These are phyloP conservation scores for Ooceraea biroi DNA, from an alignment of 1,140 invertebrate genomes.

Conservation along the genomic window DNA sequence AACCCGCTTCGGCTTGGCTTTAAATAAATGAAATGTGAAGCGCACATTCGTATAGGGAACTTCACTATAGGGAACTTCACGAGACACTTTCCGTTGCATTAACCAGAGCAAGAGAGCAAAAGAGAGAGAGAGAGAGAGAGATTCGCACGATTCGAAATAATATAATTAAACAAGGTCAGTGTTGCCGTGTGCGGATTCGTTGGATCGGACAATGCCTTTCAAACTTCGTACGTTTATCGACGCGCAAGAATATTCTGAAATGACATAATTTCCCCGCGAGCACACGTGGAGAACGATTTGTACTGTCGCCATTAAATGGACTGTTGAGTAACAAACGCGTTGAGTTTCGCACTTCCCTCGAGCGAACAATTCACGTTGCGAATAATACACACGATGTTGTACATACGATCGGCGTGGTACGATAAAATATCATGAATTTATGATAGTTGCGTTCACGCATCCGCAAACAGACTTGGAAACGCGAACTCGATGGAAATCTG, in stretches of 20 bases:
- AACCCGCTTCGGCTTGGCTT: slow-evolving; percentile 28
- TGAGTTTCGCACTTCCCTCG: slow-evolving; percentile 45
- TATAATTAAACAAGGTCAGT: slow-evolving; percentile 52
- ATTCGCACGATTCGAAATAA: slow-evolving; percentile 23
- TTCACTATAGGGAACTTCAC: slow-evolving; percentile 29
- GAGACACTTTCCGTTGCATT: slow-evolving; percentile 12
- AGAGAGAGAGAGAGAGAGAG: too few relatives aligned
- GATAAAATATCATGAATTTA: slow-evolving; percentile 66
- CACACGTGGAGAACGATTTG: slow-evolving; percentile 32
- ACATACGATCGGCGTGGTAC: slow-evolving; percentile 38
- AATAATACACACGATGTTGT: slow-evolving; percentile 60
- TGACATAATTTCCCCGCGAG: slow-evolving; percentile 10
- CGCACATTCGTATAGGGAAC: neutral
- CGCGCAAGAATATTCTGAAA: slow-evolving; percentile 30
- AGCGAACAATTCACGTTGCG: slow-evolving; percentile 54
- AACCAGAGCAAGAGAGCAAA: neutral
- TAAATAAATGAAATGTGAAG: slow-evolving; percentile 66
- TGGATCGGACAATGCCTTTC: slow-evolving; percentile 32
- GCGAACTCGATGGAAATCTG: neutral
- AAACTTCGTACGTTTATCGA: slow-evolving; percentile 41
- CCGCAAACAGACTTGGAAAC: neutral
- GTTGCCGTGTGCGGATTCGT: neutral
- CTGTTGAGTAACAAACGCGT: slow-evolving; percentile 38
- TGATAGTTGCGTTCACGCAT: neutral
- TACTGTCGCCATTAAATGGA: neutral